Conservation (phyloP, 1,140 invertebrate species). For the Hylyphantes graminicola region DNA sequence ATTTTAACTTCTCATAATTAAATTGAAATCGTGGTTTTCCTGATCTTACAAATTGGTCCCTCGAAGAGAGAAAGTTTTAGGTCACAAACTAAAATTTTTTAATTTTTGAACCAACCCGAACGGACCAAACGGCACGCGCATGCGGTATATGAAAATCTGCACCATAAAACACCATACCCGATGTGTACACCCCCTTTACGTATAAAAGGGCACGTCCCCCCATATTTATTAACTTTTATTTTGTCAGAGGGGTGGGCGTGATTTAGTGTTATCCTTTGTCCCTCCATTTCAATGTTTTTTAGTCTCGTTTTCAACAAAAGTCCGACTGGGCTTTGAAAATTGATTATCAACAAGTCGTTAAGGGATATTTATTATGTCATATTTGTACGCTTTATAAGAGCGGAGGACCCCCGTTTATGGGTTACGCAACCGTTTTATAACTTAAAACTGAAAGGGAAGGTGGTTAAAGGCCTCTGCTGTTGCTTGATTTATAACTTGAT, state of each 20-base stretch:
- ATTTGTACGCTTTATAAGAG: neutral
- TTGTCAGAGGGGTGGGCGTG: constrained; percentile 48
- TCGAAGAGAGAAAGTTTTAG: no score
- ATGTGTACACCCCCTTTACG: neutral
- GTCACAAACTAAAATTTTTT: neutral
- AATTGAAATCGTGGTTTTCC: no score
- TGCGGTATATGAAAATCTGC: constrained; percentile 24
- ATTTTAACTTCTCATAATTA: no score
- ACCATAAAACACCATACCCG: constrained; percentile 46
- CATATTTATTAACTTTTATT: constrained; percentile 57
- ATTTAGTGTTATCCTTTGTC: constrained; percentile 49
- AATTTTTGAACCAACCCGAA: neutral
- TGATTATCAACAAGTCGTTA: constrained; percentile 60
- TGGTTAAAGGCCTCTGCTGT: neutral
- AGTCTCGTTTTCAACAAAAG: neutral
- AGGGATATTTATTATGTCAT: constrained; percentile 49
- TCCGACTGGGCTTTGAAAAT: constrained; percentile 20
- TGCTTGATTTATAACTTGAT: constrained; percentile 44
- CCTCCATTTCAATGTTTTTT: constrained; percentile 40
- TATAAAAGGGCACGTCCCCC: neutral
- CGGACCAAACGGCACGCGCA: neutral
- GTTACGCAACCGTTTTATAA: constrained; percentile 14
- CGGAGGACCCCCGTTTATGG: neutral
- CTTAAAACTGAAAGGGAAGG: neutral
- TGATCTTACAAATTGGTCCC: no score